Base-by-base conservation (phyloP, 1,140 invertebrate genomes). In the Trissolcus basalis region DNA sequence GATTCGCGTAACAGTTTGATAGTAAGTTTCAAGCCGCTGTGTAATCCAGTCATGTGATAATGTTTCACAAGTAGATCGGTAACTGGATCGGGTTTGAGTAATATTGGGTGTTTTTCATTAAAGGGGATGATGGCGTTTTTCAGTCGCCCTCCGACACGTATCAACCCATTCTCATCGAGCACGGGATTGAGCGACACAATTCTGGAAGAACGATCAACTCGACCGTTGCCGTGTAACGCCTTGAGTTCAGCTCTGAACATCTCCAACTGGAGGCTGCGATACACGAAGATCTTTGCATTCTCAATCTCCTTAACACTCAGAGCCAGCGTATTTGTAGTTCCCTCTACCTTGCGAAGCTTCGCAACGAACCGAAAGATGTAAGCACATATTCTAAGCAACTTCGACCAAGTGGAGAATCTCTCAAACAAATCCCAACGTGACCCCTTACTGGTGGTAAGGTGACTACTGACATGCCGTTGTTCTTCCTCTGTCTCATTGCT, bases 341-440 rank as follows among this genome's bases (percentile, higher is more conserved):
- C 7, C 8, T 43, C 4, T 9, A 4, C 12, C 12, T 43, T 6
- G 8, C 12, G 8, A 5, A 43, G 12, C 11, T 6, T n/a, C 7
- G 8, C 12, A 5, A n/a, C 12, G 3, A 9, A 9, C 12, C 39
- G 39, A 9, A 9, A 4, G 8, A 43, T n/a, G 39, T 11, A n/a
- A 43, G 5, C 39, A 9, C 6, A 9, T 43, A 43, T n/a, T 5
- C 39, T 7, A 9, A 43, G 39, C 12, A 43, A 43, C 39, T 5
- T 43, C 39, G 39, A n/a, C 39, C 39, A 43, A 43, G 5, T 9
- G 12, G 59, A 63, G 5, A 49, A 63, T 1, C 32, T 35, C 9
- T 36, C 5, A 0, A 16, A n/a, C 13, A 2, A 54, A 41, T n/a
- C 3, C 39, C 39, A 9, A 4, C 6, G 4, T 6, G 5, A n/a